These are phyloP conservation scores for Cistogaster globosa DNA, from an alignment of 2,888 invertebrate species.

Conservation along the genomic window DNA sequence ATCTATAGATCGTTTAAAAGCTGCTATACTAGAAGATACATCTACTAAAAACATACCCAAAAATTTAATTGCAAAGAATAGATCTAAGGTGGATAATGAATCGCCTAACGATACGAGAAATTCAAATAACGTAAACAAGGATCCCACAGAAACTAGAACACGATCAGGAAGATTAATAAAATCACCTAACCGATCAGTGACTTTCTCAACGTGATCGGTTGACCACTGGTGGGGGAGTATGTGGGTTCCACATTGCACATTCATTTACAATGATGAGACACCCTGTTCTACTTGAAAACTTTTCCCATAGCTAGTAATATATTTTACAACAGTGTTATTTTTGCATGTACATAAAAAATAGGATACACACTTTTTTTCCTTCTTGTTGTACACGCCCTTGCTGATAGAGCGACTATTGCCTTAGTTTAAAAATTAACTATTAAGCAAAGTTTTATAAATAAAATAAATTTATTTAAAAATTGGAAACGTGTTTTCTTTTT, in stretches of 20 bases:
- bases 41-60: conserved; percentile 11
- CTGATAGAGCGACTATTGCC: not conserved
- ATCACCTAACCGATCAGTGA: conserved; percentile 14
- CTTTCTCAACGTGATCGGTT: conserved; percentile 11
- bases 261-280: too few relatives aligned
- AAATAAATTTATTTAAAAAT: too few relatives aligned
- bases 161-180: conserved; percentile 16
- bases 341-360: not conserved
- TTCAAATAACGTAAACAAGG: conserved; percentile 23
- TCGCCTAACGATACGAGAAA: conserved; percentile 11
- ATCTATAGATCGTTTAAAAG: conserved; percentile 28
- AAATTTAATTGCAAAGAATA: conserved; percentile 22
- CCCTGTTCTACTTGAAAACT: too few relatives aligned
- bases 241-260: not conserved
- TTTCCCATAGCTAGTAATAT: not conserved
- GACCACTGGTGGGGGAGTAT: conserved; percentile 25
- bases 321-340: not conserved
- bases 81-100: too few relatives aligned
- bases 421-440: not conserved
- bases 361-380: not conserved
- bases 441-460: not conserved
- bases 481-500: too few relatives aligned
- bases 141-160: not conserved
- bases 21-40: conserved; percentile 28
- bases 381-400: too few relatives aligned